Conservation (phyloP, 2,888 invertebrate species). For the Agrotis segetum region DNA sequence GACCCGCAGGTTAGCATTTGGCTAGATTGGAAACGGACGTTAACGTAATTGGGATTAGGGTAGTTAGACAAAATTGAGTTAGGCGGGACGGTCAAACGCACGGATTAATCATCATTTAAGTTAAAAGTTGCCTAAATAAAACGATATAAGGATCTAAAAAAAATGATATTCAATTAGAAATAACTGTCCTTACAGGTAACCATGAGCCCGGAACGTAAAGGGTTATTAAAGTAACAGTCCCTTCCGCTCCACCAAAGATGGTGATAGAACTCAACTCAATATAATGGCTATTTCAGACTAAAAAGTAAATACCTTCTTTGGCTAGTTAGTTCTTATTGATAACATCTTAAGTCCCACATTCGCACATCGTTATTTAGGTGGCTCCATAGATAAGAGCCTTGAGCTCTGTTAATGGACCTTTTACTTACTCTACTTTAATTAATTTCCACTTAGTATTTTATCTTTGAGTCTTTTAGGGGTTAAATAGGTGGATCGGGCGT, state of each 20-base stretch:
- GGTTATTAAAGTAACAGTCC: too few species aligned
- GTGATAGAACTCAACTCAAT: too few species aligned
- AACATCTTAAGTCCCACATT: constrained; percentile 44
- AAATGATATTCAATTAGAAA: too few species aligned
- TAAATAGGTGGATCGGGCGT: background rate
- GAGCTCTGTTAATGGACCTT: constrained; percentile 30
- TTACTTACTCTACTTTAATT: constrained; percentile 40
- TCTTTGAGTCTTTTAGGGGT: background rate
- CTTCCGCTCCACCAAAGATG: too few species aligned
- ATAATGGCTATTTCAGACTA: too few species aligned
- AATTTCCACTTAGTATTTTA: constrained; percentile 27
- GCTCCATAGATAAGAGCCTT: constrained; percentile 21
- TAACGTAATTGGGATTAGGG: constrained; percentile 11
- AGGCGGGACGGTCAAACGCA: background rate
- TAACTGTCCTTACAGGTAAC: too few species aligned
- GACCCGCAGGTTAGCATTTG: background rate
- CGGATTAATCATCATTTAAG: background rate
- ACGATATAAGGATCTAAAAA: too few species aligned
- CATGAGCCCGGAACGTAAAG: too few species aligned
- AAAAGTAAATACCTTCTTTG: constrained; percentile 1
- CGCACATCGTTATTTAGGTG: constrained; percentile 48
- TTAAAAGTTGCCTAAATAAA: background rate
- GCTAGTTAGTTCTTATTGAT: constrained; percentile 35
- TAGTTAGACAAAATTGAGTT: constrained; percentile 11
- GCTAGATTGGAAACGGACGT: constrained; percentile 17